These are phyloP conservation scores for Gymnothorax reevesii DNA, from an alignment of 2,797 vertebrate species.

Conservation along the genomic window DNA sequence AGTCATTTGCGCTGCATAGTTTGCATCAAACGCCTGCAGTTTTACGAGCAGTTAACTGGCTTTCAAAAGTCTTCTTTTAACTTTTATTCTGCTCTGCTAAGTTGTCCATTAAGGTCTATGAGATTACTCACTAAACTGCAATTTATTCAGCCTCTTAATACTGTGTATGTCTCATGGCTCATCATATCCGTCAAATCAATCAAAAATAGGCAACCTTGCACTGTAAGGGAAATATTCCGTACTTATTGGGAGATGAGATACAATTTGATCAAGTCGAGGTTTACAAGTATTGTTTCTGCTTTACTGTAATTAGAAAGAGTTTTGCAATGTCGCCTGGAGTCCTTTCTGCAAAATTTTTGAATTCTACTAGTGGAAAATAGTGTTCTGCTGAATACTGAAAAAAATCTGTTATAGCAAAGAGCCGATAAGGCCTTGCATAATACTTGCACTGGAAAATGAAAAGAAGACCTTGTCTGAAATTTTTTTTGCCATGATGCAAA, in stretches of 20 bases:
- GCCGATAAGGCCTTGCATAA: conserved; percentile 24
- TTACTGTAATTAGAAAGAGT: conserved; percentile 28
- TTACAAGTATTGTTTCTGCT: conserved; percentile 22
- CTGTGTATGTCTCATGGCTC: conserved; percentile 11
- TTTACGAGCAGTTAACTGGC: conserved; percentile 2
- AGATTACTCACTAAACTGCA: neutral
- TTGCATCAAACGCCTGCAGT: neutral
- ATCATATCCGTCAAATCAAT: neutral
- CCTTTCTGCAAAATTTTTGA: conserved; percentile 14
- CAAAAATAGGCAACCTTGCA: neutral
- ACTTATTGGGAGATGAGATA: neutral
- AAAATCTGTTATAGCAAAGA: conserved; percentile 26
- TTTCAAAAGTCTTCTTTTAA: neutral
- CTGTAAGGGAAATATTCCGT: conserved; percentile 1
- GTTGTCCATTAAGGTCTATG: neutral
- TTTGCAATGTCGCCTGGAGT: conserved; percentile 30
- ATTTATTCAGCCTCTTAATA: conserved; percentile 1
- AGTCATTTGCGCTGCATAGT: neutral
- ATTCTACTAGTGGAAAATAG: conserved; percentile 27
- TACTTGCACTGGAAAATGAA: conserved; percentile 11
- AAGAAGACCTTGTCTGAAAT: neutral
- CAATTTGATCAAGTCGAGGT: conserved; percentile 10
- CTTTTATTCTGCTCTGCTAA: conserved; percentile 14
- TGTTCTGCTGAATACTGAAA: conserved; percentile 30
- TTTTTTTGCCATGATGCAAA: conserved; percentile 1